Percentiles rank a stretch among this genome's conserved stretches.
Evolutionary conservation across 2,888 invertebrate genomes (phyloP).

Genomic region (Epinotia nisella): DNA sequence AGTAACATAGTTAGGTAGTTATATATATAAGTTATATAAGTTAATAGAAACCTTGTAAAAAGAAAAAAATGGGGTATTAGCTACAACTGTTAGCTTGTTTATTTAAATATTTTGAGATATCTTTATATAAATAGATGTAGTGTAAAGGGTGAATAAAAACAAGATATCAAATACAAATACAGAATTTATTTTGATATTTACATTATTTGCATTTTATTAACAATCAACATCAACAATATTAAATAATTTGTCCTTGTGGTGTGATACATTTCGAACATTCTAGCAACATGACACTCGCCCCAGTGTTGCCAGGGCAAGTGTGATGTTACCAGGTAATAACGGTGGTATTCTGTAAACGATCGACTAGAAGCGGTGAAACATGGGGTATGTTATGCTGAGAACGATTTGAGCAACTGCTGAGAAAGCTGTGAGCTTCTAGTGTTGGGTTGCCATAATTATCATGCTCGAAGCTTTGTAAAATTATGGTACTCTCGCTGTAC

Average conservation of each 20-base stretch:
- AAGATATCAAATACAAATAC: slow-evolving; percentile 87
- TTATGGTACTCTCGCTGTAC: not conserved
- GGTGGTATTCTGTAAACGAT: slow-evolving; percentile 69
- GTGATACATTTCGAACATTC: slow-evolving; percentile 81
- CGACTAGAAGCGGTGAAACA: slow-evolving; percentile 76
- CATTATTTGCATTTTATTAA: slow-evolving; percentile 91
- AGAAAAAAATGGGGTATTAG: no score
- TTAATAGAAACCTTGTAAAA: no score
- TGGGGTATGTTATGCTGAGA: slow-evolving; percentile 64
- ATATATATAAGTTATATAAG: no score
- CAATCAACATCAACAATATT: slow-evolving; percentile 92
- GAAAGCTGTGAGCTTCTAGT: slow-evolving; percentile 81
- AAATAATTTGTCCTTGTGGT: slow-evolving; percentile 85
- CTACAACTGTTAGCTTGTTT: no score
- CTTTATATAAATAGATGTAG: no score
- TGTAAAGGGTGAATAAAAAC: slow-evolving; percentile 60
- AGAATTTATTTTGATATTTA: slow-evolving; percentile 89
- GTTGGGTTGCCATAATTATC: slow-evolving; percentile 67
- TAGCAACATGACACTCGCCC: slow-evolving; percentile 70
- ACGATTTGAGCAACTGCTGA: slow-evolving; percentile 78
- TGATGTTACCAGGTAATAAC: slow-evolving; percentile 47
- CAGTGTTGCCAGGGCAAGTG: slow-evolving; percentile 39
- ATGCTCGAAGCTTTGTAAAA: slow-evolving; percentile 15
- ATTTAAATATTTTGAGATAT: no score
- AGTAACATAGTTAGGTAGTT: no score